phyloP scores from a whole-genome alignment of 2,797 vertebrate genomes.

The Hozukius guyotensis region DNA sequence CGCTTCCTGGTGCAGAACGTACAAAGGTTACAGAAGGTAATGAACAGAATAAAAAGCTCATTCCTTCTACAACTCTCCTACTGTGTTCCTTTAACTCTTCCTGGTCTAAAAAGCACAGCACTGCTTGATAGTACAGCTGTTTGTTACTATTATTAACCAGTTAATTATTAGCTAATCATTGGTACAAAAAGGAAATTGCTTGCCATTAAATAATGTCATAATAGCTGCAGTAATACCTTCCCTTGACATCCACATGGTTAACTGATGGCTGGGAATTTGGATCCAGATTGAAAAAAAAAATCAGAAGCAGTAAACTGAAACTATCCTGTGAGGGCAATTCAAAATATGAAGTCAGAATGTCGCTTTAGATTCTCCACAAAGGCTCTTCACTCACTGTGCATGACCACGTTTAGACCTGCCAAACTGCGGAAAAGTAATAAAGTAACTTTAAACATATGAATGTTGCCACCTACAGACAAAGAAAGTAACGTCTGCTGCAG shows the following conservation, averaged over 20 bases:
- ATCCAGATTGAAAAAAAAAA: background rate
- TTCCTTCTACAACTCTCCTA: background rate
- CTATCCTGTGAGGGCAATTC: background rate
- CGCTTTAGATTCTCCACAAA: background rate
- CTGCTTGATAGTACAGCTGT: background rate
- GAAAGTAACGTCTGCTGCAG: background rate
- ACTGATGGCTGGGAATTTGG: background rate
- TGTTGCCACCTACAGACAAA: background rate
- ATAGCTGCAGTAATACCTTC: background rate
- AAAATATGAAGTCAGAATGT: background rate
- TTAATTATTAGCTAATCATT: background rate
- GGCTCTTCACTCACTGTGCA: background rate
- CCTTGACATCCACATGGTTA: background rate
- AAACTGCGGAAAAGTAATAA: background rate
- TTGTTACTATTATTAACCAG: background rate
- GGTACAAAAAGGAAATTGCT: background rate
- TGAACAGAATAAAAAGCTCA: background rate
- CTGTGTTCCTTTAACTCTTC: background rate
- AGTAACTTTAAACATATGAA: background rate
- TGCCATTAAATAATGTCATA: background rate
- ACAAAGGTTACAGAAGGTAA: constrained; percentile 91
- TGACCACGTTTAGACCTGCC: background rate
- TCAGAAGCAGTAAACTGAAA: background rate
- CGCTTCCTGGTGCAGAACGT: constrained; percentile 97
- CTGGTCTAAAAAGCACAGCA: background rate